Evolutionary conservation across 2,797 vertebrate genomes (phyloP).

Genomic region (Buceros bicornis): DNA sequence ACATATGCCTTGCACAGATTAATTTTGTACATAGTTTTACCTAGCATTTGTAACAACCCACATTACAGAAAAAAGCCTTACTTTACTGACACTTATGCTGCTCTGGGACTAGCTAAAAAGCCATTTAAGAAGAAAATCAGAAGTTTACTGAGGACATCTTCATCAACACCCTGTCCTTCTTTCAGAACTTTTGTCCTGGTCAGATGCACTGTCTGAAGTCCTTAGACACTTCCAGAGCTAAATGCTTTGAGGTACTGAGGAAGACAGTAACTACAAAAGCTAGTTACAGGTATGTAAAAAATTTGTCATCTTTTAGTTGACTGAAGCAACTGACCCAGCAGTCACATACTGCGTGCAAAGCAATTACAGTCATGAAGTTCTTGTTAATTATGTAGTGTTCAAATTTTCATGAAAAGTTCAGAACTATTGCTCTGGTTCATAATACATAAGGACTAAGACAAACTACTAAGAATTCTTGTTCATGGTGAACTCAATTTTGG

Average conservation of each 20-base stretch:
- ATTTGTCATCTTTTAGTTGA: background rate
- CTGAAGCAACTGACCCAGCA: accelerated
- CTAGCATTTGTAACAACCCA: background rate
- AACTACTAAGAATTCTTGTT: background rate
- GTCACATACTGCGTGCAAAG: accelerated
- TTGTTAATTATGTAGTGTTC: background rate
- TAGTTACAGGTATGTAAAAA: background rate
- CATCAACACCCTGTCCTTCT: background rate
- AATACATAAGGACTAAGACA: background rate
- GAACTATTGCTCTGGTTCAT: background rate
- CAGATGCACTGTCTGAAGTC: background rate
- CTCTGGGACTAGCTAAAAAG: background rate
- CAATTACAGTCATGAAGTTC: background rate
- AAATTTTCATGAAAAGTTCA: background rate
- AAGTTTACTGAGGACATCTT: background rate
- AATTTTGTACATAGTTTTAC: background rate
- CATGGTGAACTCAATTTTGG: background rate
- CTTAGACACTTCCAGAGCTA: background rate
- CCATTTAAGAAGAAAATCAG: background rate
- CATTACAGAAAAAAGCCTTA: background rate
- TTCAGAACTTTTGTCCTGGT: background rate
- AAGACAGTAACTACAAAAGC: background rate
- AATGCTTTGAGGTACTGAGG: background rate
- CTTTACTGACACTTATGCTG: background rate
- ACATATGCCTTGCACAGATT: background rate